Conservation (phyloP, 2,797 vertebrate genomes). For the Eulemur mongoz region DNA sequence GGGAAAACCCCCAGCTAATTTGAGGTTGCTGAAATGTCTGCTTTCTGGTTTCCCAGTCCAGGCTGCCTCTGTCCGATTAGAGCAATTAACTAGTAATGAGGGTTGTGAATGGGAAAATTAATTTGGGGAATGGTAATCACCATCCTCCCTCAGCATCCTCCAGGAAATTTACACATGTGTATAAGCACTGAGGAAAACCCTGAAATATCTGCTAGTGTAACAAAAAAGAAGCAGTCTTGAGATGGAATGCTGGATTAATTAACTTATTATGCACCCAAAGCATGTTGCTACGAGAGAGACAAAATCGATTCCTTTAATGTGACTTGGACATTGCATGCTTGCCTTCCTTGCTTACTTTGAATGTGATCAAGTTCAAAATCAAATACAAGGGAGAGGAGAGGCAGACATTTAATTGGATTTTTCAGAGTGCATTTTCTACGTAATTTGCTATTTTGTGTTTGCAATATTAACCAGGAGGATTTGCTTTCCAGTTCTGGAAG, state of each 20-base stretch:
- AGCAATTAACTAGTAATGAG: conserved; percentile 66
- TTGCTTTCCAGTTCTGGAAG: neutral
- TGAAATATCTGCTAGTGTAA: neutral
- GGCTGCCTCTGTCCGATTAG: conserved; percentile 11
- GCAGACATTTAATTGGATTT: conserved; percentile 5
- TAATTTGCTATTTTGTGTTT: neutral
- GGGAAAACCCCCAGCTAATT: conserved; percentile 31
- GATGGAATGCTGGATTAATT: neutral
- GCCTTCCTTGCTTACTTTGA: conserved; percentile 28
- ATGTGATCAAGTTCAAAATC: conserved; percentile 35
- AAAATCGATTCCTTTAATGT: conserved; percentile 7
- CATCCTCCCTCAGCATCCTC: neutral
- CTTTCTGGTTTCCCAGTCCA: conserved; percentile 30
- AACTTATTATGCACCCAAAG: conserved; percentile 10
- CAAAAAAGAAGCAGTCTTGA: neutral
- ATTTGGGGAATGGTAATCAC: conserved; percentile 15
- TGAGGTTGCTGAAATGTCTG: conserved; percentile 46
- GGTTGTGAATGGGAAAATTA: conserved; percentile 55
- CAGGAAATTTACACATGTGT: neutral
- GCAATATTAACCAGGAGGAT: neutral
- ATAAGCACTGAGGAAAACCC: neutral
- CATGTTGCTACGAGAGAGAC: neutral
- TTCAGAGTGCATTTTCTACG: neutral
- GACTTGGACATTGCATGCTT: neutral
- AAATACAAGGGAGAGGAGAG: neutral